Conservation (phyloP, 2,888 invertebrate species). For the Ennomos erosarius region DNA sequence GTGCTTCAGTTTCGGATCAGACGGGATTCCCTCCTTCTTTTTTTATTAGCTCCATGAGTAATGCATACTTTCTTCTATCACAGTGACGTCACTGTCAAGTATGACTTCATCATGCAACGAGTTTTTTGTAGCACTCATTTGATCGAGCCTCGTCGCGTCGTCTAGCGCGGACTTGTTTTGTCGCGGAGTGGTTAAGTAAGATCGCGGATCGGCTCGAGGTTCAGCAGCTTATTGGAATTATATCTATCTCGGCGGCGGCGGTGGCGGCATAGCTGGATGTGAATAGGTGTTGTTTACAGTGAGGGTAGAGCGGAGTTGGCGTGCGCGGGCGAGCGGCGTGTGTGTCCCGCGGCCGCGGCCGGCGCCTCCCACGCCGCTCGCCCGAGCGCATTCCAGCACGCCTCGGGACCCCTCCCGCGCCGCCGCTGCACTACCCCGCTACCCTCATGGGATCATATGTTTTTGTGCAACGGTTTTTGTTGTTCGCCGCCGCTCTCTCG, state of each 20-base stretch:
- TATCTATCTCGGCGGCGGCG: slow-evolving; percentile 40
- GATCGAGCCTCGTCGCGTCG: slow-evolving; percentile 11
- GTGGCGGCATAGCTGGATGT: slow-evolving; percentile 54
- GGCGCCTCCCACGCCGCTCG: slow-evolving; percentile 84
- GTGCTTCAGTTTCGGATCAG: no score
- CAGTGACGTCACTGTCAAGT: slow-evolving; percentile 1
- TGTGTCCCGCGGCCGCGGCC: slow-evolving; percentile 75
- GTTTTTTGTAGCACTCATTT: slow-evolving; percentile 13
- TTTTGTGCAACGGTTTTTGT: slow-evolving; percentile 86
- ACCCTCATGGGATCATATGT: slow-evolving; percentile 84
- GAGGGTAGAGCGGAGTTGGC: slow-evolving; percentile 60
- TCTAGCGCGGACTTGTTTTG: slow-evolving; percentile 21
- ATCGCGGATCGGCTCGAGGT: slow-evolving; percentile 16
- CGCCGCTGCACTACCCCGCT: slow-evolving; percentile 55
- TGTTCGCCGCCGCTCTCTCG: slow-evolving; percentile 80
- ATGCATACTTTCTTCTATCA: slow-evolving; percentile 13
- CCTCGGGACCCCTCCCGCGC: slow-evolving; percentile 69
- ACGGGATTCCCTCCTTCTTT: no score
- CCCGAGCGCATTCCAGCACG: slow-evolving; percentile 84
- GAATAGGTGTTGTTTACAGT: slow-evolving; percentile 78
- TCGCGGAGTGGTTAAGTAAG: slow-evolving; percentile 22
- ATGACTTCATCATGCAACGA: slow-evolving; percentile 20
- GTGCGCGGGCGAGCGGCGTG: slow-evolving; percentile 57
- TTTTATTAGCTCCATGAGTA: no score
- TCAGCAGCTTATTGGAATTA: slow-evolving; percentile 41